Evolutionary conservation across 2,888 invertebrate species (phyloP).

Genomic region (Laothoe populi): DNA sequence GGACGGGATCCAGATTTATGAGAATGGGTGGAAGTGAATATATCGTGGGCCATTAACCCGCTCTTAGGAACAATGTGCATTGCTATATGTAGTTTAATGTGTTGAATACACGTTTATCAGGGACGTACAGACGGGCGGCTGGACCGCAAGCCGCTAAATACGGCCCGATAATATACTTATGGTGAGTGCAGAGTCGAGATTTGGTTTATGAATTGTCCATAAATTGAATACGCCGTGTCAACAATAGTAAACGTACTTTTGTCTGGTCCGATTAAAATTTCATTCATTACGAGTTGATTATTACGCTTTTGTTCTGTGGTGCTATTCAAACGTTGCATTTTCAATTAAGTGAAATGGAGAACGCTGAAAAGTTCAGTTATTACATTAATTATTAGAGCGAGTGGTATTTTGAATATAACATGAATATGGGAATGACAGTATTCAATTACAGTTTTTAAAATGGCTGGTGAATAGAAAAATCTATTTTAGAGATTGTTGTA

Average conservation of each 20-base stretch:
- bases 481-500: too few relatives aligned
- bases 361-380: slow-evolving; percentile 15
- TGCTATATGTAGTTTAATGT: slow-evolving; percentile 52
- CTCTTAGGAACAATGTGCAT: slow-evolving; percentile 17
- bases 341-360: slow-evolving; percentile 37
- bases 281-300: slow-evolving; percentile 49
- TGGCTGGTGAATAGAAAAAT: background rate
- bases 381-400: background rate
- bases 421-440: background rate
- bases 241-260: slow-evolving; percentile 54
- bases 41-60: slow-evolving; percentile 3
- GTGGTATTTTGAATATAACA: background rate
- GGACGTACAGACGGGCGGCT: slow-evolving; percentile 59
- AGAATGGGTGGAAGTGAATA: slow-evolving; percentile 5
- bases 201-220: slow-evolving; percentile 68
- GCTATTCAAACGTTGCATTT: slow-evolving; percentile 51
- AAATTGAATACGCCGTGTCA: slow-evolving; percentile 65
- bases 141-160: slow-evolving; percentile 73
- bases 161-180: slow-evolving; percentile 70
- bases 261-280: slow-evolving; percentile 63
- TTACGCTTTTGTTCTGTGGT: slow-evolving; percentile 48
- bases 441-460: background rate
- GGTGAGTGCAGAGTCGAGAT: slow-evolving; percentile 69
- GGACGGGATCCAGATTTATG: slow-evolving; percentile 25
- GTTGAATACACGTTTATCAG: slow-evolving; percentile 61